Evolutionary conservation across 2,797 vertebrate genomes (phyloP).

Genomic region (Iguana delicatissima): DNA sequence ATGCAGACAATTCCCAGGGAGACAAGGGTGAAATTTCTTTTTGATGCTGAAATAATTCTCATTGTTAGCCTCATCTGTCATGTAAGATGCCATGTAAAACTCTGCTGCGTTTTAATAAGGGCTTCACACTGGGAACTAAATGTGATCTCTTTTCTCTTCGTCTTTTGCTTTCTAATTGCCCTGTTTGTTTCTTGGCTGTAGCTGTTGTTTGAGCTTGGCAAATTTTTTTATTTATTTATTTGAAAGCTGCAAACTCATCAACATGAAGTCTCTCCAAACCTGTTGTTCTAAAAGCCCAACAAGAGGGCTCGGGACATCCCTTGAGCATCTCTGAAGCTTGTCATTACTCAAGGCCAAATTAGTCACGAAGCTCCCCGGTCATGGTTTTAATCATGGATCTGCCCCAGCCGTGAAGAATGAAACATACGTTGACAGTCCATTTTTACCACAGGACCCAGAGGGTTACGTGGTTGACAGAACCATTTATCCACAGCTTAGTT

Average conservation of each 20-base stretch:
- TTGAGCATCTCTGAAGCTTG: conserved; percentile 44
- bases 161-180: conserved; percentile 43
- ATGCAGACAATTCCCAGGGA: background rate
- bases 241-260: background rate
- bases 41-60: background rate
- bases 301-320: conserved; percentile 22
- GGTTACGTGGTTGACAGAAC: too few species aligned
- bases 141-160: background rate
- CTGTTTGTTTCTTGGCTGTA: conserved; percentile 28
- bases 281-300: conserved; percentile 16
- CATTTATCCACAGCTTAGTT: too few species aligned
- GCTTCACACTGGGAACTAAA: conserved; percentile 11
- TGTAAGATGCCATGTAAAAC: background rate
- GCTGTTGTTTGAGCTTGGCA: conserved; percentile 29
- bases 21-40: background rate
- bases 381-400: background rate
- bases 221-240: background rate
- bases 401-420: background rate
- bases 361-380: conserved; percentile 24
- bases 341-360: conserved; percentile 30
- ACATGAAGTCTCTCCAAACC: conserved; percentile 11
- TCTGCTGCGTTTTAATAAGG: conserved; percentile 4
- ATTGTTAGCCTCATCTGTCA: conserved; percentile 7
- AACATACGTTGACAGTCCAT: background rate
- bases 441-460: background rate